Evolutionary conservation across 37 sponge, comb jelly and placozoan species (phyloP).

Genomic region (Corticium candelabrum): DNA sequence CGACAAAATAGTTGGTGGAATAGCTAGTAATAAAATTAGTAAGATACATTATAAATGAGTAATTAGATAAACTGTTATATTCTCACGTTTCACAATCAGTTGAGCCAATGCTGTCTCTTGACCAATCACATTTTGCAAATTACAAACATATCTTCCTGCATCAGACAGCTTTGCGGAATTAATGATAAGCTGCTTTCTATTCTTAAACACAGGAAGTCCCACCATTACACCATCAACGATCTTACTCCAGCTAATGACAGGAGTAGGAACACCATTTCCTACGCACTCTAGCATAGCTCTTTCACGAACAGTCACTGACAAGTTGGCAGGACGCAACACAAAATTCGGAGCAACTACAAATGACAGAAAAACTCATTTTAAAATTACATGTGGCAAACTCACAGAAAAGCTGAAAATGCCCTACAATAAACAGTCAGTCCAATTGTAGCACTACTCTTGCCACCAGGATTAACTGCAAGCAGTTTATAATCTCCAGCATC

Average conservation of each 20-base stretch:
- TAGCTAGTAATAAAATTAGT: neutral
- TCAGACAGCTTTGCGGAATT: neutral
- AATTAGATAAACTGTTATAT: neutral
- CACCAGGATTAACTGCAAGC: neutral
- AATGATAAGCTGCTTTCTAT: neutral
- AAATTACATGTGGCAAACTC: neutral
- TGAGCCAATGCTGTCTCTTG: neutral
- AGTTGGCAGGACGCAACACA: neutral
- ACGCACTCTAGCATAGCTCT: neutral
- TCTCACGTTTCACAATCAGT: neutral
- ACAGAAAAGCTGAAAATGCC: too few relatives aligned
- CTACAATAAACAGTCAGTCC: neutral
- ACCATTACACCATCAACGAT: neutral
- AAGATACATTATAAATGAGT: neutral
- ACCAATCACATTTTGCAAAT: neutral
- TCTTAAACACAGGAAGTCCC: neutral
- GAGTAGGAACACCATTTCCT: neutral
- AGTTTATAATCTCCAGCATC: neutral
- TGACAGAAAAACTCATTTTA: neutral
- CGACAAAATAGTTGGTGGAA: neutral
- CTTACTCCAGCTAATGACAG: neutral
- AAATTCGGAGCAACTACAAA: neutral
- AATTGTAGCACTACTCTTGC: neutral
- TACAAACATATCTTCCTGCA: neutral
- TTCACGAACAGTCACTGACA: neutral